phyloP scores from a whole-genome alignment of 2,888 invertebrate species.

The Druceiella hillmani region DNA sequence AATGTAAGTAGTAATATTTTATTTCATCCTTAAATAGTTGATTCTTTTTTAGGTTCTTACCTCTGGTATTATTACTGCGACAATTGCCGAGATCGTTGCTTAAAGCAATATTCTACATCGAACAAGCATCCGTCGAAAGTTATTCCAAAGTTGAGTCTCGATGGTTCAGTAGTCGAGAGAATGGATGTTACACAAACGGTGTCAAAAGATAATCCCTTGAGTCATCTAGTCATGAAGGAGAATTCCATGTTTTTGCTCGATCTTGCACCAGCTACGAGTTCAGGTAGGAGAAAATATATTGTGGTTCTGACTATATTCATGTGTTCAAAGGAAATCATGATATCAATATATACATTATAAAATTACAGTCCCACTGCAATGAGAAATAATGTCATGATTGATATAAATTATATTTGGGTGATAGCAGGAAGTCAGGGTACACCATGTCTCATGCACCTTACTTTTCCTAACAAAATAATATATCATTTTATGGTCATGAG shows the following conservation, averaged over 20 bases:
- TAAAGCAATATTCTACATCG: no score
- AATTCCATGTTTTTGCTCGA: conserved; percentile 93
- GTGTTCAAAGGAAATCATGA: no score
- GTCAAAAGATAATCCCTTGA: conserved; percentile 35
- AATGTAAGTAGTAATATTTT: conserved; percentile 6
- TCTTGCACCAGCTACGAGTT: conserved; percentile 67
- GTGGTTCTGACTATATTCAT: no score
- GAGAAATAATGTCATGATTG: no score
- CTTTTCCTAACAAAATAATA: no score
- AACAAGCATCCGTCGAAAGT: conserved; percentile 32
- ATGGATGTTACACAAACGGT: conserved; percentile 23
- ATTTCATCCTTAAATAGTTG: conserved; percentile 6
- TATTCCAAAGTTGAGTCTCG: no score
- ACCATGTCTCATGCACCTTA: no score
- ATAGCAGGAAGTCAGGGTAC: no score
- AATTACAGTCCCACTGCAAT: no score
- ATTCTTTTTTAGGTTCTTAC: conserved; percentile 47
- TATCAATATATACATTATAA: no score
- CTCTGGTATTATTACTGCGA: conserved; percentile 94
- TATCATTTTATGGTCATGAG: no score
- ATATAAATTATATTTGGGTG: no score
- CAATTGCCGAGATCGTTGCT: conserved; percentile 79
- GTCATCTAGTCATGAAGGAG: conserved; percentile 75
- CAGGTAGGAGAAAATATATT: conserved; percentile 19
- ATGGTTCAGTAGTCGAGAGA: conserved; percentile 29